phyloP scores from a whole-genome alignment of 2,888 invertebrate genomes.

The Drosophila algonquin region DNA sequence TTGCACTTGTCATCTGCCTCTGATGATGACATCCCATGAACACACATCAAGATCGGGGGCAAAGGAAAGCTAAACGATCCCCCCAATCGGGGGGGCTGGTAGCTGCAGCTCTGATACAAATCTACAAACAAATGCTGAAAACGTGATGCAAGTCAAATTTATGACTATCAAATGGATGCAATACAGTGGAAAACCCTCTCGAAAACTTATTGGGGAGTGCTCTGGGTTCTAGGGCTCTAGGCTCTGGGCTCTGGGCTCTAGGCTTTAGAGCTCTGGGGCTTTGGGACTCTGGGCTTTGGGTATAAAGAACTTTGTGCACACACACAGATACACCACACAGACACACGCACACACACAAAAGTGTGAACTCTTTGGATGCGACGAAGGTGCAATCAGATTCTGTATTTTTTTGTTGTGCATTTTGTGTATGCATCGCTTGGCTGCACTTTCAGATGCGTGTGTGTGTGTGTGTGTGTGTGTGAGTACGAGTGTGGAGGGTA shows the following conservation, averaged over 20 bases:
- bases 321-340: conserved; percentile 3
- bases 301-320: not conserved
- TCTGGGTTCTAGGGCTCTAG: not conserved
- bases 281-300: no score
- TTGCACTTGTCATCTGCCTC: conserved; percentile 33
- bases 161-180: conserved; percentile 58
- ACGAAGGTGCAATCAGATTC: conserved; percentile 67
- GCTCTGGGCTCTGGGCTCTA: no score
- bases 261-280: no score
- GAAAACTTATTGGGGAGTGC: conserved; percentile 28
- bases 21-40: conserved; percentile 34
- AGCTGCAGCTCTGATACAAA: conserved; percentile 53
- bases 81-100: not conserved
- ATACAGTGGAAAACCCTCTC: conserved; percentile 8
- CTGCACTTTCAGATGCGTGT: conserved; percentile 52
- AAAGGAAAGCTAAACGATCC: conserved; percentile 23
- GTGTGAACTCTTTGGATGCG: conserved; percentile 72
- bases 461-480: conserved; percentile 5
- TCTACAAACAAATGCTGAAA: conserved; percentile 62
- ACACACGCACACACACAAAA: conserved; percentile 24
- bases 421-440: conserved; percentile 65
- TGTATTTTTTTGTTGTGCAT: conserved; percentile 32
- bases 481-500: conserved; percentile 26
- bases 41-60: conserved; percentile 25
- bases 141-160: conserved; percentile 70